A percentile compares a stretch with the other conserved stretches of the same genome.
These are phyloP conservation scores for Lepidurus packardi DNA, from an alignment of 1,140 invertebrate genomes.

Conservation along the genomic window DNA sequence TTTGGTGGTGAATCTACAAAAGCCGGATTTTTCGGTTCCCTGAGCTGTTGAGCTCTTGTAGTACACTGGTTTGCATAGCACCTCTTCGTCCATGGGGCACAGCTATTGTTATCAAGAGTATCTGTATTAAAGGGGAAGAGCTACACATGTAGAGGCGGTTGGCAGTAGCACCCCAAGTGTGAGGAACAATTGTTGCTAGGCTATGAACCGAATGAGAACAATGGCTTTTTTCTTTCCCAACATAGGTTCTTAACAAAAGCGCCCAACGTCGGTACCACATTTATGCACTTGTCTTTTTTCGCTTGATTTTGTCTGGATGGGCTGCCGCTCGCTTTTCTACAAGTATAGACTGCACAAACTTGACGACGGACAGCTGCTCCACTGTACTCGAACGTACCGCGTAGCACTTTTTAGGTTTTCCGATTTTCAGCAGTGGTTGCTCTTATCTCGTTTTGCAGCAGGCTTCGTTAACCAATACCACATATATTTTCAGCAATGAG, in stretches of 20 bases:
- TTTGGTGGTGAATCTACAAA: not conserved
- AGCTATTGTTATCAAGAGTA: conserved; percentile 11
- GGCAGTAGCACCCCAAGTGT: conserved; percentile 20
- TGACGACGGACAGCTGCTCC: not conserved
- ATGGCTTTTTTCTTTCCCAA: not conserved
- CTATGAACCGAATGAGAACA: conserved; percentile 18
- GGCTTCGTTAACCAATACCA: not conserved
- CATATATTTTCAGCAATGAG: not conserved
- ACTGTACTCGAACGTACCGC: not conserved
- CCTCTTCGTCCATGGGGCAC: not conserved
- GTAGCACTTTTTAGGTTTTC: not conserved
- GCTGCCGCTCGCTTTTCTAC: not conserved
- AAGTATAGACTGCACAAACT: not conserved
- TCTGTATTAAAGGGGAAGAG: conserved; percentile 15
- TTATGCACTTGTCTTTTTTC: conserved; percentile 19
- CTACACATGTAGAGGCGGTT: conserved; percentile 4
- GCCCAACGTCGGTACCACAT: not conserved
- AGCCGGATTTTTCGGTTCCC: not conserved
- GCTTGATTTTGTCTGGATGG: conserved; percentile 1
- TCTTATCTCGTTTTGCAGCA: not conserved
- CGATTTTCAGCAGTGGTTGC: not conserved
- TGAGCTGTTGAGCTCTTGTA: not conserved
- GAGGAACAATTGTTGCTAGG: conserved; percentile 21
- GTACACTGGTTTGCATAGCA: not conserved
- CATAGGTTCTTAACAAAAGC: not conserved